phyloP scores from a whole-genome alignment of 2,888 invertebrate genomes.

The Andrena camellia region DNA sequence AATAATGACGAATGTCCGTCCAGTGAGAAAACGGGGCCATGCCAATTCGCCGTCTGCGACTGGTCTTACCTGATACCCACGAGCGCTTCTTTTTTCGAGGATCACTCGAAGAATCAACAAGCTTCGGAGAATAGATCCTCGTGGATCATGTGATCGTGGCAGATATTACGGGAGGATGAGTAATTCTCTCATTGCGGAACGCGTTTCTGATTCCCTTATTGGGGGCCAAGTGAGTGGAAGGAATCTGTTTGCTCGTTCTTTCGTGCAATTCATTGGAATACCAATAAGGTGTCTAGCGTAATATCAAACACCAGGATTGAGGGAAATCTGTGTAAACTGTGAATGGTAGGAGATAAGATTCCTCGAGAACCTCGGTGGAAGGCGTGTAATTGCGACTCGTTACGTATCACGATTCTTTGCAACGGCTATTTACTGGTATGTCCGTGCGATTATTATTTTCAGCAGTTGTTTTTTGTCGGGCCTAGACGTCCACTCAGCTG shows the following conservation, averaged over 20 bases:
- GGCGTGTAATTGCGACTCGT: slow-evolving; percentile 28
- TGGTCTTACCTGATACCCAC: slow-evolving; percentile 65
- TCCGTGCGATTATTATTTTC: slow-evolving; percentile 16
- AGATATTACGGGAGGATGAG: not conserved
- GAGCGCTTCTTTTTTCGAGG: slow-evolving; percentile 21
- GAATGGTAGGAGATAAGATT: not conserved
- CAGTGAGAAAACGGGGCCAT: slow-evolving; percentile 35
- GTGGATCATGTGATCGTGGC: slow-evolving; percentile 35
- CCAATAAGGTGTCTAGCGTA: not conserved
- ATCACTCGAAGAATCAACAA: slow-evolving; percentile 64
- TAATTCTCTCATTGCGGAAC: slow-evolving; percentile 12
- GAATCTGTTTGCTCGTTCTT: not conserved
- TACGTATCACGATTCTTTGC: slow-evolving; percentile 10
- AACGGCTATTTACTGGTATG: slow-evolving; percentile 7
- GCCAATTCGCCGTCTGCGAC: slow-evolving; percentile 59
- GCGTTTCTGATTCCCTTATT: slow-evolving; percentile 7
- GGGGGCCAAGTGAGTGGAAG: not conserved
- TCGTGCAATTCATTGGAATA: not conserved
- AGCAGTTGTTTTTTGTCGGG: not conserved
- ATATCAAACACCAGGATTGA: not conserved
- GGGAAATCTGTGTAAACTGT: not conserved
- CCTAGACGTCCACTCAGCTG: not conserved
- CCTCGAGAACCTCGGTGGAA: not conserved
- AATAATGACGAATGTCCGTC: slow-evolving; percentile 82
- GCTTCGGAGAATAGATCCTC: slow-evolving; percentile 23